A percentile compares a stretch with the other conserved stretches of the same genome.
phyloP scores from a whole-genome alignment of 2,888 invertebrate genomes.

The Cylindroiulus punctatus region DNA sequence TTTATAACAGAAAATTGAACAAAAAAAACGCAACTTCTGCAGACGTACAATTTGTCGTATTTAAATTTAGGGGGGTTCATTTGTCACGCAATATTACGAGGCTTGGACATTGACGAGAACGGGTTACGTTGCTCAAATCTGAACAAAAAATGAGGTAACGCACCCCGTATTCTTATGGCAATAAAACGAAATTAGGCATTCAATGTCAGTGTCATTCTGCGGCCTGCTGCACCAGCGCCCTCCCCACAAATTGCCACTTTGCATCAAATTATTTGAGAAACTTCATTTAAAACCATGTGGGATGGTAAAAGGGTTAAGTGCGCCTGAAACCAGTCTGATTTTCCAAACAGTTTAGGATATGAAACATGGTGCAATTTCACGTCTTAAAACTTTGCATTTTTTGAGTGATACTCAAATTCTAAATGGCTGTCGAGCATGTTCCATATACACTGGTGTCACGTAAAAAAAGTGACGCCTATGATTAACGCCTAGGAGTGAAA shows the following conservation, averaged over 20 bases:
- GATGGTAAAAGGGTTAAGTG: background rate
- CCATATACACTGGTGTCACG: background rate
- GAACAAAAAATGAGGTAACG: background rate
- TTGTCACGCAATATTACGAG: conserved; percentile 2
- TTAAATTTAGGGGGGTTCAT: background rate
- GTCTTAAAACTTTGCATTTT: too few species aligned
- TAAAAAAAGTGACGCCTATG: background rate
- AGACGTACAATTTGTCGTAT: conserved; percentile 34
- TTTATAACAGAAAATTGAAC: background rate
- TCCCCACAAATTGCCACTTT: background rate
- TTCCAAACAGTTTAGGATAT: too few species aligned
- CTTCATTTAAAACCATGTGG: background rate
- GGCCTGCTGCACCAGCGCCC: background rate
- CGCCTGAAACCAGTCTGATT: background rate
- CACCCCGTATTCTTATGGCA: conserved; percentile 38
- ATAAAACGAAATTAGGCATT: conserved; percentile 31
- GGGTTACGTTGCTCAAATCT: conserved; percentile 17
- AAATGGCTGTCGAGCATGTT: too few species aligned
- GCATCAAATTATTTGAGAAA: conserved; percentile 12
- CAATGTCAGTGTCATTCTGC: background rate
- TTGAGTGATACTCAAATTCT: too few species aligned
- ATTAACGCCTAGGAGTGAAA: background rate
- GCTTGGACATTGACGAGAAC: conserved; percentile 33
- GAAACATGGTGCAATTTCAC: too few species aligned
- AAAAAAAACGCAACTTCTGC: background rate